phyloP scores from a whole-genome alignment of 2,888 invertebrate species.

The Nowickia ferox region DNA sequence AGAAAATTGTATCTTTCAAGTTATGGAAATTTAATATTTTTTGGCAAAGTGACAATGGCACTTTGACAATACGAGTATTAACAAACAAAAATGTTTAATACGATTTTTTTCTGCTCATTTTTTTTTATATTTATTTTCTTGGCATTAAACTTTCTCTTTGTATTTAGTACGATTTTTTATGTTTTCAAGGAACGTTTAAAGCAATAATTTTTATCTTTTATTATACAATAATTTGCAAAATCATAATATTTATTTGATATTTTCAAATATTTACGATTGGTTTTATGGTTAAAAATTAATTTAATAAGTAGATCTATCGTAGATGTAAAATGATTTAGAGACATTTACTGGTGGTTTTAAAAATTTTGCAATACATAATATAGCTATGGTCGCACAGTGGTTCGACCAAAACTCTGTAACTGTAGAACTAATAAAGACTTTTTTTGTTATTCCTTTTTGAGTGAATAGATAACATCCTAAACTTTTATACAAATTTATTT shows the following conservation, averaged over 20 bases:
- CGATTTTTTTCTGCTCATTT: slow-evolving; percentile 19
- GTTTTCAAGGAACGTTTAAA: background rate
- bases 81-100: slow-evolving; percentile 61
- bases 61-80: slow-evolving; percentile 77
- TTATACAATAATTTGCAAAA: slow-evolving; percentile 59
- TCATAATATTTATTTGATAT: slow-evolving; percentile 58
- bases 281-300: background rate
- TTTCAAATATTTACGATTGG: slow-evolving; percentile 6
- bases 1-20: slow-evolving; percentile 11
- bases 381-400: too few relatives aligned
- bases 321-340: background rate
- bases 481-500: too few relatives aligned
- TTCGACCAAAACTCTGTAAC: too few relatives aligned
- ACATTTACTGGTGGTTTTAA: background rate
- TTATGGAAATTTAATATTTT: slow-evolving; percentile 47
- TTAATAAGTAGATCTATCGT: too few relatives aligned
- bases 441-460: too few relatives aligned
- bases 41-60: slow-evolving; percentile 82
- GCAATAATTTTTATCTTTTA: slow-evolving; percentile 13
- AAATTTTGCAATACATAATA: too few relatives aligned
- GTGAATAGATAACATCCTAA: too few relatives aligned
- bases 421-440: too few relatives aligned
- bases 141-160: slow-evolving; percentile 47
- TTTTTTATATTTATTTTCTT: slow-evolving; percentile 1
- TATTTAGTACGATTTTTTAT: slow-evolving; percentile 35